Base-by-base conservation (phyloP, 1,140 invertebrate species). In the Meloidogyne chitwoodi region DNA sequence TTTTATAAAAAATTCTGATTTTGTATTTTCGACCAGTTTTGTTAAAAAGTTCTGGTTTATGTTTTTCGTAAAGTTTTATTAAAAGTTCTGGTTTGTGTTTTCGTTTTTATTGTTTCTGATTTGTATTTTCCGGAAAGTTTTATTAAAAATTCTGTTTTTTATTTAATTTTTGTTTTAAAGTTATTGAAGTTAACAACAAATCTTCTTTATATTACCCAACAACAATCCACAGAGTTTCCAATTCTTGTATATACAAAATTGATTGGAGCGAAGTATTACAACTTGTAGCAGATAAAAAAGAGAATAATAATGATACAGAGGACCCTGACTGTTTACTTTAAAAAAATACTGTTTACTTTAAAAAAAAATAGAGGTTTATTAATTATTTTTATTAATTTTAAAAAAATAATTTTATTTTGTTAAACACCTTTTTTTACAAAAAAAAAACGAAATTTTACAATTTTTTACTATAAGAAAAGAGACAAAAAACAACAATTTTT, bases 191-290 rank as follows among this genome's bases (percentile, higher is more conserved):
- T 34, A 22, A n/a, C 12, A 12, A 4, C 44, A 41, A 56, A 26
- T 24, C 19, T 56, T 6, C 19, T 6, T 6, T n/a, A 48, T 48
- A 48, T 48, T 48, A 48, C 44, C 24, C 56, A 31, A n/a, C 56
- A 31, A n/a, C 48, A 73, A 26, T 64, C 12, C 24, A 64, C 29
- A 61, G 26, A 56, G 16, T 73, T 64, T 56, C 71, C 8, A 44
- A 61, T 26, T 31, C 38, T 29, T 73, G 71, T 29, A 31, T 31
- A 27, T 73, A 63, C 22, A 34, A 56, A 22, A 65, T 73, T 73
- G 14, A 31, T 31, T 73, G 71, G 71, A 31, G 29, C 38, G 71
- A 73, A 73, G 56, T 73, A 38, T n/a, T 56, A 56, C 48, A 56
- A 56, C 19, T n/a, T n/a, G 19, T n/a, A 56, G 19, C 19, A 56